These are phyloP conservation scores for Osmerus eperlanus DNA, from an alignment of 2,113 vertebrate genomes.

Conservation along the genomic window DNA sequence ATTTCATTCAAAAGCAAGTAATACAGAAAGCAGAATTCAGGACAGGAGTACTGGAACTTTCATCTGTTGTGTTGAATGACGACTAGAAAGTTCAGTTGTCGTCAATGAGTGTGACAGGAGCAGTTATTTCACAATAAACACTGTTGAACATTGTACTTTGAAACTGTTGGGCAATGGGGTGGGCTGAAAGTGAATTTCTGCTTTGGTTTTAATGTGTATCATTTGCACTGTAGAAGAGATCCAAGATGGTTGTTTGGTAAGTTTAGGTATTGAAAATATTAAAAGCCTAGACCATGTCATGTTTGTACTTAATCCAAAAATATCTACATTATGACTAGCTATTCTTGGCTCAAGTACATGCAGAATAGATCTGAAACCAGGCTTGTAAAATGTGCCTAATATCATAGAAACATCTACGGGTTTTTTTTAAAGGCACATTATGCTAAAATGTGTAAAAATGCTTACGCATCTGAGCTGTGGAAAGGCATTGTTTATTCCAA, in stretches of 20 bases:
- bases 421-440: constrained; percentile 69
- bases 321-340: neutral
- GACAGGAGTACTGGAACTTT: neutral
- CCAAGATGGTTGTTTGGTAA: neutral
- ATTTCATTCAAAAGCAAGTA: neutral
- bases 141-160: neutral
- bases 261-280: constrained; percentile 3
- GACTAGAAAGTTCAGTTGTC: neutral
- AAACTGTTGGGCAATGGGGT: neutral
- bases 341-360: constrained; percentile 39
- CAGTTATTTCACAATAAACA: neutral
- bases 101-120: neutral
- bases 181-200: constrained; percentile 16
- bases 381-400: constrained; percentile 44
- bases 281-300: too few relatives aligned
- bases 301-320: too few relatives aligned
- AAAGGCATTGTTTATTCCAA: constrained; percentile 62
- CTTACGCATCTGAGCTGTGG: constrained; percentile 61
- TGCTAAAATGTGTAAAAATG: constrained; percentile 69
- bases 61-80: neutral
- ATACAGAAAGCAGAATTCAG: neutral
- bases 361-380: constrained; percentile 33
- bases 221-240: constrained; percentile 14
- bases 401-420: constrained; percentile 50
- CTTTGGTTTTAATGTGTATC: constrained; percentile 21